Conservation (phyloP, 1,140 invertebrate species). For the Penaeus japonicus region DNA sequence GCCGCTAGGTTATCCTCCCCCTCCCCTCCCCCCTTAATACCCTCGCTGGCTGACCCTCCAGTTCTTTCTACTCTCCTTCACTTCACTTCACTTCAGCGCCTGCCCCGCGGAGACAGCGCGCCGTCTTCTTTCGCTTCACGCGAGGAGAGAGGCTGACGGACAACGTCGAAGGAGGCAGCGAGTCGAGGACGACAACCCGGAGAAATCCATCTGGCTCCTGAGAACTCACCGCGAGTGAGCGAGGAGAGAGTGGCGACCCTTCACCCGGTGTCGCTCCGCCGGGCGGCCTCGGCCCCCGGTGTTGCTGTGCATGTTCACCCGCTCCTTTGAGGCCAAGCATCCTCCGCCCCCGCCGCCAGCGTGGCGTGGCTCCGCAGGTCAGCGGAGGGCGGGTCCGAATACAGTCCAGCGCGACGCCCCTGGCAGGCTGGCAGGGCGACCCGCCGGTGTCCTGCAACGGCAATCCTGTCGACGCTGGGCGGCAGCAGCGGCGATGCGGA, state of each 20-base stretch:
- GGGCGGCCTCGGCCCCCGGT: neutral
- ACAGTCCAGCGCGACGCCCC: neutral
- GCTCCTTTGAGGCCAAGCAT: too few relatives aligned
- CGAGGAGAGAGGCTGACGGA: neutral
- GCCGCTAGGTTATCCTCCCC: neutral
- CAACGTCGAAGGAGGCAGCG: neutral
- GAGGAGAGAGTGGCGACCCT: constrained; percentile 16
- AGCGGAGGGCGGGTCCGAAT: too few relatives aligned
- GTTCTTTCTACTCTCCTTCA: neutral
- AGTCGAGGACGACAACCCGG: neutral
- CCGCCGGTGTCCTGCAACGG: neutral
- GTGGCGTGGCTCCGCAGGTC: too few relatives aligned
- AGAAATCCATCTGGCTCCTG: constrained; percentile 11
- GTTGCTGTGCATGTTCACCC: neutral
- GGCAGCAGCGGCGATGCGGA: neutral
- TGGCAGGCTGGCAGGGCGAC: neutral
- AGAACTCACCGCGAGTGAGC: constrained; percentile 28
- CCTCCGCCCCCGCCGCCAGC: too few relatives aligned
- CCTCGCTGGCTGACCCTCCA: neutral
- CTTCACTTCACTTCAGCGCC: neutral
- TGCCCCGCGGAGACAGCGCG: neutral
- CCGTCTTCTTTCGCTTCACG: neutral
- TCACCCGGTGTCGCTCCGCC: neutral
- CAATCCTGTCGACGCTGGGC: neutral
- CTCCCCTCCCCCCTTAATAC: neutral